phyloP scores from a whole-genome alignment of 92 coral and sea anemone genomes.

The Anthopleura xanthogrammica region DNA sequence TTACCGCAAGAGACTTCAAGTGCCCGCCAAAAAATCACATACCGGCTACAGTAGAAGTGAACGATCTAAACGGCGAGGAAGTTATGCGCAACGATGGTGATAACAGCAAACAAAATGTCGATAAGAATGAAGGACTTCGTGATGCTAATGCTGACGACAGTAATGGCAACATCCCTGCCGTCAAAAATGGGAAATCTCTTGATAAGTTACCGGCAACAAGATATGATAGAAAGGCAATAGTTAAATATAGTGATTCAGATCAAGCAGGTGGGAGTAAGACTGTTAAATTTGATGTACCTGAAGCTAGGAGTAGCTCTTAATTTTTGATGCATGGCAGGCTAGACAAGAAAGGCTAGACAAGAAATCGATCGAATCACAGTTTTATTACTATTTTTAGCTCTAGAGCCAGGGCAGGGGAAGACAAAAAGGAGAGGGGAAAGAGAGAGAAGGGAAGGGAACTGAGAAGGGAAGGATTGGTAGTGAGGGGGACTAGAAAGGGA shows the following conservation, averaged over 20 bases:
- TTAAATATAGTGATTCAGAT: not conserved
- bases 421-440: too few relatives aligned
- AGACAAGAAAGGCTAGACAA: not conserved
- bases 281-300: not conserved
- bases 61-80: not conserved
- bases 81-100: not conserved
- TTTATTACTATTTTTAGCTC: too few relatives aligned
- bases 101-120: not conserved
- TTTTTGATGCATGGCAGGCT: not conserved
- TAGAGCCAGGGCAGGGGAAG: too few relatives aligned
- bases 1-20: slow-evolving; percentile 72
- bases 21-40: slow-evolving; percentile 14
- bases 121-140: not conserved
- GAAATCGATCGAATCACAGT: not conserved
- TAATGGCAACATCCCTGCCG: not conserved
- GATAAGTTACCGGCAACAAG: not conserved
- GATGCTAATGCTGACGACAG: not conserved
- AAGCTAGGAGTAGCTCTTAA: not conserved
- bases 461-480: too few relatives aligned
- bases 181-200: not conserved
- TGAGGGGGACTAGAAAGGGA: too few relatives aligned
- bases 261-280: not conserved
- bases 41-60: not conserved
- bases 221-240: not conserved
- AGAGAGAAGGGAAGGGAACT: too few relatives aligned